Conservation (phyloP, 2,888 invertebrate genomes). For the Pteria penguin region DNA sequence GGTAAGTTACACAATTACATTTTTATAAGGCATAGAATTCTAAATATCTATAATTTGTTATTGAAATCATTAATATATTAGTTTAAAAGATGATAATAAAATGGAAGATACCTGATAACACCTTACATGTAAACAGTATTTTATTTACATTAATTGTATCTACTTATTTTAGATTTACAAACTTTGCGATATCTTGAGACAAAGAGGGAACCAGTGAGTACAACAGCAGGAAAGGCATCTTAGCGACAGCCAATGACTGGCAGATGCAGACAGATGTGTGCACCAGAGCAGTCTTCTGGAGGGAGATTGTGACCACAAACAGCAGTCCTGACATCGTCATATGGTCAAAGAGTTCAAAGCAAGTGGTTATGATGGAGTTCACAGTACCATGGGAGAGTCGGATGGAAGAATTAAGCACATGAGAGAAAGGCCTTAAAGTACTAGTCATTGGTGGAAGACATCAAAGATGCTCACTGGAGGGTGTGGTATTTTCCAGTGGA, state of each 20-base stretch:
- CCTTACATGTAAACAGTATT: too few relatives aligned
- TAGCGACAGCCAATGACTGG: slow-evolving; percentile 13
- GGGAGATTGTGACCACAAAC: slow-evolving; percentile 1
- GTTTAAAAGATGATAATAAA: too few relatives aligned
- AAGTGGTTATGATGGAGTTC: background rate
- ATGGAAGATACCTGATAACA: too few relatives aligned
- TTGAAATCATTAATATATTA: too few relatives aligned
- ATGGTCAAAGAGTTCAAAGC: background rate
- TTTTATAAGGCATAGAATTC: too few relatives aligned
- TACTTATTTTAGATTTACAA: too few relatives aligned
- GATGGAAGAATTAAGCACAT: background rate
- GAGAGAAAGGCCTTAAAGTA: background rate
- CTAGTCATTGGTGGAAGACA: background rate
- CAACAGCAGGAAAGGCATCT: too few relatives aligned
- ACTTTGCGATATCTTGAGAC: too few relatives aligned
- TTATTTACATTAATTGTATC: too few relatives aligned
- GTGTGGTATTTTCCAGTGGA: background rate
- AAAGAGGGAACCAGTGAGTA: too few relatives aligned
- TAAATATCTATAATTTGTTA: too few relatives aligned
- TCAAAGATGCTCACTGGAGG: background rate
- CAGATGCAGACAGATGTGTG: slow-evolving; percentile 7
- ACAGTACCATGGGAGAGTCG: background rate
- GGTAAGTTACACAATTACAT: too few relatives aligned
- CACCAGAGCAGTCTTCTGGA: slow-evolving; percentile 1
- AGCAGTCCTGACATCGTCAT: slow-evolving; percentile 8